A percentile compares a stretch with the other conserved stretches of the same genome.
phyloP scores from a whole-genome alignment of 2,797 vertebrate species.

The Heterohyrax brucei region DNA sequence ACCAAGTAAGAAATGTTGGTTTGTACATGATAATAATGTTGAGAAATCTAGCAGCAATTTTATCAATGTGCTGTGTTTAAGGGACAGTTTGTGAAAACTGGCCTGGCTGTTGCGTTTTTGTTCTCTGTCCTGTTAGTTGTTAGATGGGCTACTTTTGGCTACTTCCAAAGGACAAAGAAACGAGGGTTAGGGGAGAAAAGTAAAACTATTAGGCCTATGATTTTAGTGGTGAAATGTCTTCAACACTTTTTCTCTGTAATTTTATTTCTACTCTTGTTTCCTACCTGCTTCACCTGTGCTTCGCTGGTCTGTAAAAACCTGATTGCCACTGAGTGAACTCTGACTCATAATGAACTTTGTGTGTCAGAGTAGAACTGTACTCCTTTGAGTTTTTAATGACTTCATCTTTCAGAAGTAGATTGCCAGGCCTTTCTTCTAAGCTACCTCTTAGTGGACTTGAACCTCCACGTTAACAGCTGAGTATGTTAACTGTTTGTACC shows the following conservation, averaged over 20 bases:
- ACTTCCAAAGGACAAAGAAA: constrained; percentile 17
- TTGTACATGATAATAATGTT: not conserved
- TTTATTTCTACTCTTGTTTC: not conserved
- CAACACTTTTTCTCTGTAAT: not conserved
- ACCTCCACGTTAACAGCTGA: not conserved
- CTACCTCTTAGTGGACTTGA: not conserved
- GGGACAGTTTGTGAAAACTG: constrained; percentile 49
- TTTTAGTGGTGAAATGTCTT: constrained; percentile 17
- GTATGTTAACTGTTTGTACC: not conserved
- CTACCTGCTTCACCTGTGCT: not conserved
- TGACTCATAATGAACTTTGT: not conserved
- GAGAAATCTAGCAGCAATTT: constrained; percentile 42
- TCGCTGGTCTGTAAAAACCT: not conserved
- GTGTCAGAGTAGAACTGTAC: not conserved
- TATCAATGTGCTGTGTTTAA: constrained; percentile 62
- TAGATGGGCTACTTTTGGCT: not conserved
- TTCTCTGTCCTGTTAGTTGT: not conserved
- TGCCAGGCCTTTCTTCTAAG: not conserved
- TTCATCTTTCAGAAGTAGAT: not conserved
- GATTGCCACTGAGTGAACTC: not conserved
- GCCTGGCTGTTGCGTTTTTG: constrained; percentile 43
- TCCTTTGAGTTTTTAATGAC: not conserved
- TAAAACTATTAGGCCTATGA: not conserved
- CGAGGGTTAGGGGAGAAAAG: constrained; percentile 3
- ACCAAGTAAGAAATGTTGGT: constrained; percentile 39